Conservation (phyloP, 2,888 invertebrate genomes). For the Serrognathus titanus region DNA sequence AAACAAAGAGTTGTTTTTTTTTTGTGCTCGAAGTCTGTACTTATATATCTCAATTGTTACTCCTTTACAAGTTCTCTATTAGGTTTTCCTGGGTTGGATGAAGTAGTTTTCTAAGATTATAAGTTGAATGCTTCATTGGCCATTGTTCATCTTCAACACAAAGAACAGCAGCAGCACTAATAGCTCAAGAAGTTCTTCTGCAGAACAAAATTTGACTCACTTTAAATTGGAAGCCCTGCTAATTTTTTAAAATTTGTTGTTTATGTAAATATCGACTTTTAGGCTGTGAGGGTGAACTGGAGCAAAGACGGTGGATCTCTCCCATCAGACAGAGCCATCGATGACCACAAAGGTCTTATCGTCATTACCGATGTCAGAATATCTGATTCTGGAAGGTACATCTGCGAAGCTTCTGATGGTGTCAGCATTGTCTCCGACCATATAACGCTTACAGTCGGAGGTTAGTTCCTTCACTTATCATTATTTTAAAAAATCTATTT, state of each 20-base stretch:
- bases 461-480: slow-evolving; percentile 16
- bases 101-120: no score
- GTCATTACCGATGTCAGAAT: slow-evolving; percentile 73
- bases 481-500: not conserved
- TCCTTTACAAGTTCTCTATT: no score
- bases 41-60: no score
- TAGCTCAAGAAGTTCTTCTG: no score
- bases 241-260: not conserved
- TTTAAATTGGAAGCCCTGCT: no score
- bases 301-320: slow-evolving; percentile 71
- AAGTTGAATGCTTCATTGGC: no score
- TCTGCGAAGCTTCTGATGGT: slow-evolving; percentile 80
- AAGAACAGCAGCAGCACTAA: no score
- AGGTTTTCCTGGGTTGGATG: no score
- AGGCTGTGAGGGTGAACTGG: slow-evolving; percentile 63
- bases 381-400: slow-evolving; percentile 83
- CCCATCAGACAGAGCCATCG: slow-evolving; percentile 62
- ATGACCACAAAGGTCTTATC: slow-evolving; percentile 69
- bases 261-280: not conserved
- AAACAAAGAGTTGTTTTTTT: no score
- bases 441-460: slow-evolving; percentile 72
- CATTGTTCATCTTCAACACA: no score
- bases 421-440: slow-evolving; percentile 63
- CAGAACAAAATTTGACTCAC: no score
- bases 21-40: no score